Evolutionary conservation across 1,140 invertebrate species (phyloP).

Genomic region (Cepaea nemoralis): DNA sequence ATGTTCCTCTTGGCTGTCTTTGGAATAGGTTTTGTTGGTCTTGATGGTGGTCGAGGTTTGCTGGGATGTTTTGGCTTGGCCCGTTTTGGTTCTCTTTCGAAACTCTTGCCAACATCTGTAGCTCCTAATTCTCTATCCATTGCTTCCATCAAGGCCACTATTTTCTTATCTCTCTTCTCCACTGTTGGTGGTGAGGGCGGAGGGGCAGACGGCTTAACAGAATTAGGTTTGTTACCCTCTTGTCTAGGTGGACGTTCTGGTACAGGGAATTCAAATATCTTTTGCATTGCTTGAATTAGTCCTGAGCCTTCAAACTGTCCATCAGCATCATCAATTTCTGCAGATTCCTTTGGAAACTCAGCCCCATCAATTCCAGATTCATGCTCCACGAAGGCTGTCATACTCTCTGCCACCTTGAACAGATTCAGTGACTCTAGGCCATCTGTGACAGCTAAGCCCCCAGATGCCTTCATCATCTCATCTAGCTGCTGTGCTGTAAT

Average conservation of each 20-base stretch:
- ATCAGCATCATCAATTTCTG: slow-evolving; percentile 68
- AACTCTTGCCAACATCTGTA: slow-evolving; percentile 84
- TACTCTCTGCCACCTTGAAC: slow-evolving; percentile 76
- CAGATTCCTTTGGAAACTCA: slow-evolving; percentile 68
- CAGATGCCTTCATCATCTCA: slow-evolving; percentile 78
- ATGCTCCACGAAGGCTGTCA: slow-evolving; percentile 85
- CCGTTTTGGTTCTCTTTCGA: slow-evolving; percentile 71
- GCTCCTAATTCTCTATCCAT: slow-evolving; percentile 82
- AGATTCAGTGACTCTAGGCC: slow-evolving; percentile 53
- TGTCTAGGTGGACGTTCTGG: slow-evolving; percentile 2
- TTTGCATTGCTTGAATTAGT: slow-evolving; percentile 72
- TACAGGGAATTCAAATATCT: slow-evolving; percentile 66
- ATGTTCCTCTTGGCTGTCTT: slow-evolving; percentile 49
- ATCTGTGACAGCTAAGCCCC: slow-evolving; percentile 6
- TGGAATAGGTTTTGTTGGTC: not conserved
- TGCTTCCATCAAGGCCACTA: slow-evolving; percentile 80
- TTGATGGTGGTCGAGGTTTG: not conserved
- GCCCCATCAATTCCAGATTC: slow-evolving; percentile 88
- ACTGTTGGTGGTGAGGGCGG: slow-evolving; percentile 36
- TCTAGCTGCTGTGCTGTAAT: slow-evolving; percentile 86
- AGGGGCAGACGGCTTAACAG: slow-evolving; percentile 39
- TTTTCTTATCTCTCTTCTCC: slow-evolving; percentile 54
- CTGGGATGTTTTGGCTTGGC: slow-evolving; percentile 35
- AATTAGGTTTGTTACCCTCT: slow-evolving; percentile 12
- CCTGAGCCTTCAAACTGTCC: slow-evolving; percentile 78